Evolutionary conservation across 1,140 invertebrate species (phyloP).

Genomic region (Cydia pomonella): DNA sequence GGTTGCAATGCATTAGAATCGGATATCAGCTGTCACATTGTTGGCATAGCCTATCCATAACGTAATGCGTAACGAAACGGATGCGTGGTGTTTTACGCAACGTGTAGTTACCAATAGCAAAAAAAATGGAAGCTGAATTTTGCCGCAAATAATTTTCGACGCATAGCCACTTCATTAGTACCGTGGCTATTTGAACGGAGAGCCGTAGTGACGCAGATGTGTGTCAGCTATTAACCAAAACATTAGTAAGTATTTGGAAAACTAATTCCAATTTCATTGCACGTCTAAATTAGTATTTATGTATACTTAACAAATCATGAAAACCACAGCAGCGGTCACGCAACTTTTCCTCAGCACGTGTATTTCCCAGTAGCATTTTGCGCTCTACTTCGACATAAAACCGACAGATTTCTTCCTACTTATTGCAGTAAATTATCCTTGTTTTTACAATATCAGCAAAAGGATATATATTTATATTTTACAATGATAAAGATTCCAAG

Average conservation of each 20-base stretch:
- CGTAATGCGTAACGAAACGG: too few species aligned
- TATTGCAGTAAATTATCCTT: too few species aligned
- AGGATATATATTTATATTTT: neutral
- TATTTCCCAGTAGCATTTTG: slow-evolving; percentile 8
- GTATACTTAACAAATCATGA: neutral
- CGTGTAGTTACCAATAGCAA: too few species aligned
- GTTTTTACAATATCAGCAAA: too few species aligned
- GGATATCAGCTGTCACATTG: too few species aligned
- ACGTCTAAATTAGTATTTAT: neutral
- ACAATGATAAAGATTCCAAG: too few species aligned
- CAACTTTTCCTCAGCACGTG: slow-evolving; percentile 4
- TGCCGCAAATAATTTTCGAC: too few species aligned
- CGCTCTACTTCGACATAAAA: neutral
- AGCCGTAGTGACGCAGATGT: neutral
- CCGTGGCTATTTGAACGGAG: neutral
- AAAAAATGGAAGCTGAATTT: too few species aligned
- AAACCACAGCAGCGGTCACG: neutral
- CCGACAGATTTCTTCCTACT: neutral
- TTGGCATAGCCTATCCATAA: too few species aligned
- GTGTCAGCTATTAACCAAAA: neutral
- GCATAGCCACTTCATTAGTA: neutral
- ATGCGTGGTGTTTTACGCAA: neutral
- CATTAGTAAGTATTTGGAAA: neutral
- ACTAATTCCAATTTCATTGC: neutral
- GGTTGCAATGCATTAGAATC: too few species aligned